Base-by-base conservation (phyloP, 2,888 invertebrate genomes). In the Drosophila setosimentum region DNA sequence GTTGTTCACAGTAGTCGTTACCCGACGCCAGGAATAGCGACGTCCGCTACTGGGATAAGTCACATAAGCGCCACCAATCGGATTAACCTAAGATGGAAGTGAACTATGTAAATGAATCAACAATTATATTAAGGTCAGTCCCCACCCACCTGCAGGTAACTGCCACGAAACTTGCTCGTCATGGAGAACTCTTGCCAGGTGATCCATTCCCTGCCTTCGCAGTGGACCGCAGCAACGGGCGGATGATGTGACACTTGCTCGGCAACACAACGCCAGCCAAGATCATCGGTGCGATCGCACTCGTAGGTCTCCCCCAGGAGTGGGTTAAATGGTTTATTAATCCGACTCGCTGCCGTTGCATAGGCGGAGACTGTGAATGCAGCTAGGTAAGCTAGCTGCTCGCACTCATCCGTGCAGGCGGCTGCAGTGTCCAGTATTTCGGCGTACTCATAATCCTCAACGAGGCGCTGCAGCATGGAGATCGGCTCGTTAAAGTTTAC, bases 241-340 rank as follows among this genome's bases (percentile, higher is more conserved):
- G 99, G 99, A 94, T 99, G 99, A 94, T 99, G 99, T 24, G 99
- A 99, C 33, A 99, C 97, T 95, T 99, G 99, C 94, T 99, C 99
- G 8, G 97, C 96, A 90, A 99, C 94, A 24, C 96, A 95, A 75
- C 96, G 95, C 99, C 99, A 99, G 55, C 99, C 99, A 70, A 98
- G 94, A 93, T 99, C 99, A 68, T 98, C 96, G 89, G 95, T 96
- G 64, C 99, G 95, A 94, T 99, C 99, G 92, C 98, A 99, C 93
- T 99, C 99, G 93, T 95, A 99, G 0, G 99, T 99, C 93, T 99
- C 99, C 11, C 98, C 99, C 29, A 99, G 94, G 40, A 99, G 93
- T 0, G 99, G 99, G 94, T 99, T 99, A 93, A 99, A 99, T 0
- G 99, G 99, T 93, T 99, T 99, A 68, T 98, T 98, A 21, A 98